Percentiles rank a stretch among this genome's conserved stretches.
These are phyloP conservation scores for Erebia epiphron DNA, from an alignment of 2,888 invertebrate genomes.

Conservation along the genomic window DNA sequence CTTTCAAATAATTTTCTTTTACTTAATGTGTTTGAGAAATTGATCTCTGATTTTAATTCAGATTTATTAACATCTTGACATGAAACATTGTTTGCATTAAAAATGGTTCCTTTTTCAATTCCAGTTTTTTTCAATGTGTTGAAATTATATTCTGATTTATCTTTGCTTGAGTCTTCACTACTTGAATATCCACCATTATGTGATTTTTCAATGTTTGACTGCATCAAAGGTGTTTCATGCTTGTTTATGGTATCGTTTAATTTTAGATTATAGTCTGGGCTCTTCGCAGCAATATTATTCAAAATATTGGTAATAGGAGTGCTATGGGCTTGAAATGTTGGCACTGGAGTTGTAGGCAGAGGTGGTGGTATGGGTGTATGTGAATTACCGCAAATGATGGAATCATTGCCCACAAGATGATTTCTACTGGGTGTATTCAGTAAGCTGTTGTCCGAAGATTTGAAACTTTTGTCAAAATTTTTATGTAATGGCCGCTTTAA, in stretches of 20 bases:
- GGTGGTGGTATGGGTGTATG: slow-evolving; percentile 66
- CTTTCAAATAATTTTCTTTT: slow-evolving; percentile 73
- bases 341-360: slow-evolving; percentile 69
- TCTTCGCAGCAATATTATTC: slow-evolving; percentile 43
- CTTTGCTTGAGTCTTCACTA: slow-evolving; percentile 59
- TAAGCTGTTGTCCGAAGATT: slow-evolving; percentile 57
- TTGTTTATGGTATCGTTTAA: slow-evolving; percentile 45
- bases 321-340: slow-evolving; percentile 61
- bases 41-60: slow-evolving; percentile 60
- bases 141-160: slow-evolving; percentile 58
- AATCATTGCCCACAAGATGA: slow-evolving; percentile 14
- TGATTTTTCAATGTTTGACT: slow-evolving; percentile 52
- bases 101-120: slow-evolving; percentile 58
- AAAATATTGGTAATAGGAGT: slow-evolving; percentile 51
- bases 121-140: slow-evolving; percentile 61
- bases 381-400: slow-evolving; percentile 45
- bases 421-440: slow-evolving; percentile 28
- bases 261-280: slow-evolving; percentile 53
- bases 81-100: slow-evolving; percentile 55
- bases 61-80: slow-evolving; percentile 52
- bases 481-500: slow-evolving; percentile 58
- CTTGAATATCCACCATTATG: slow-evolving; percentile 59
- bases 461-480: slow-evolving; percentile 61
- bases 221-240: slow-evolving; percentile 29
- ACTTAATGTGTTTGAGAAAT: slow-evolving; percentile 64